These are phyloP conservation scores for Nymphalis c-album DNA, from an alignment of 2,888 invertebrate species.

Conservation along the genomic window DNA sequence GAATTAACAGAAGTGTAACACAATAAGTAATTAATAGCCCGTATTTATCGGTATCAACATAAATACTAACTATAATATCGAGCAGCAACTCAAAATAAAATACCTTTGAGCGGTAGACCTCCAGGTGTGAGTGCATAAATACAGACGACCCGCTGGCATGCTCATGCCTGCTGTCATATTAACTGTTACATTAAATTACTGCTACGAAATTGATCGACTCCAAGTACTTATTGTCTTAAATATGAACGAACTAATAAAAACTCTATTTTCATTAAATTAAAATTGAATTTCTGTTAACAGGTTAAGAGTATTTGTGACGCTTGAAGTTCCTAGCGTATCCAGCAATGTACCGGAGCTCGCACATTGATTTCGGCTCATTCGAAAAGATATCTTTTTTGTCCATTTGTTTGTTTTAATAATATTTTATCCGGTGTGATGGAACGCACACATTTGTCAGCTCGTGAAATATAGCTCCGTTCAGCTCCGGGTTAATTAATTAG, in stretches of 20 bases:
- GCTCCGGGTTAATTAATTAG: slow-evolving; percentile 72
- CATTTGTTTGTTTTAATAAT: slow-evolving; percentile 82
- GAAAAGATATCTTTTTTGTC: slow-evolving; percentile 77
- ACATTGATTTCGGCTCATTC: slow-evolving; percentile 81
- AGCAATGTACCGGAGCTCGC: slow-evolving; percentile 72
- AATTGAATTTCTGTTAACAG: slow-evolving; percentile 36
- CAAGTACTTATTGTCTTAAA: slow-evolving; percentile 63
- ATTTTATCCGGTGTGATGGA: slow-evolving; percentile 80
- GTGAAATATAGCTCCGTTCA: slow-evolving; percentile 72
- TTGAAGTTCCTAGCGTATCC: slow-evolving; percentile 44
- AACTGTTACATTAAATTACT: slow-evolving; percentile 82
- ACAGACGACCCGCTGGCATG: slow-evolving; percentile 78
- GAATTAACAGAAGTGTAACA: slow-evolving; percentile 76
- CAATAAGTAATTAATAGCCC: slow-evolving; percentile 77
- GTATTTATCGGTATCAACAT: slow-evolving; percentile 73
- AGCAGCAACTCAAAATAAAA: slow-evolving; percentile 72
- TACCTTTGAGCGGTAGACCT: slow-evolving; percentile 66
- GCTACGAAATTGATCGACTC: slow-evolving; percentile 69
- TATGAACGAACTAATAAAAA: slow-evolving; percentile 43
- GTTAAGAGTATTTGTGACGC: slow-evolving; percentile 41
- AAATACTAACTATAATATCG: slow-evolving; percentile 70
- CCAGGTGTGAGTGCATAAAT: slow-evolving; percentile 81
- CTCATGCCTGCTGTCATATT: slow-evolving; percentile 81
- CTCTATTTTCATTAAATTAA: slow-evolving; percentile 33
- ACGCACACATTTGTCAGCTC: slow-evolving; percentile 78